These are phyloP conservation scores for Cuculus canorus DNA, from an alignment of 2,797 vertebrate species.

Conservation along the genomic window DNA sequence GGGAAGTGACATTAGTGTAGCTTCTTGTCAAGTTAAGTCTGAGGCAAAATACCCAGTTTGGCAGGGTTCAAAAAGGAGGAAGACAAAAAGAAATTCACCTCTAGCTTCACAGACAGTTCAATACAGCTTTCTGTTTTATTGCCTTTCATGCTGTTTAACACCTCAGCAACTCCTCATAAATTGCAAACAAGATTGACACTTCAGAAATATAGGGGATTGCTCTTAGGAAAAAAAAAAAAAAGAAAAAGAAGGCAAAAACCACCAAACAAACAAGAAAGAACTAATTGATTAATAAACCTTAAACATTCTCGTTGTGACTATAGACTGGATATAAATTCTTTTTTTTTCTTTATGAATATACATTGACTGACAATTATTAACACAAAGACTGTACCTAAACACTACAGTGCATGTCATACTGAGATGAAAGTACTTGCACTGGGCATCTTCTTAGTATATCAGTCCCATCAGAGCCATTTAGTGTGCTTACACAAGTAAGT, in stretches of 20 bases:
- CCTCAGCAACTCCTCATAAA: not conserved
- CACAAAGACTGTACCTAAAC: not conserved
- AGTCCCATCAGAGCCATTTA: not conserved
- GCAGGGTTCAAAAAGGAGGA: not conserved
- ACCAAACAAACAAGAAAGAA: not conserved
- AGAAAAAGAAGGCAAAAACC: fast-evolving
- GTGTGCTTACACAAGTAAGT: not conserved
- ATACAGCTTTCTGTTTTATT: not conserved
- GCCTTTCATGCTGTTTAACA: not conserved
- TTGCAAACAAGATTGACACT: not conserved
- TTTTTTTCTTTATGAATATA: not conserved
- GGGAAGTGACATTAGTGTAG: not conserved
- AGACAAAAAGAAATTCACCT: not conserved
- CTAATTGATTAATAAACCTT: not conserved
- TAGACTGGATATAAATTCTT: not conserved
- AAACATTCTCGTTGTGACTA: not conserved
- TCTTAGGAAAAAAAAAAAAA: not conserved
- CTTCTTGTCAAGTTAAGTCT: not conserved
- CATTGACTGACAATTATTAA: not conserved
- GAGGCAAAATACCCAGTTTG: not conserved
- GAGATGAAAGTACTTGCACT: not conserved
- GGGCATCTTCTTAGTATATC: not conserved
- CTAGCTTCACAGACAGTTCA: not conserved
- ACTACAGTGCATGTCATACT: not conserved
- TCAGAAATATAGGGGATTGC: not conserved